Conservation (phyloP, 2,113 vertebrate genomes). For the Strigops habroptila region DNA sequence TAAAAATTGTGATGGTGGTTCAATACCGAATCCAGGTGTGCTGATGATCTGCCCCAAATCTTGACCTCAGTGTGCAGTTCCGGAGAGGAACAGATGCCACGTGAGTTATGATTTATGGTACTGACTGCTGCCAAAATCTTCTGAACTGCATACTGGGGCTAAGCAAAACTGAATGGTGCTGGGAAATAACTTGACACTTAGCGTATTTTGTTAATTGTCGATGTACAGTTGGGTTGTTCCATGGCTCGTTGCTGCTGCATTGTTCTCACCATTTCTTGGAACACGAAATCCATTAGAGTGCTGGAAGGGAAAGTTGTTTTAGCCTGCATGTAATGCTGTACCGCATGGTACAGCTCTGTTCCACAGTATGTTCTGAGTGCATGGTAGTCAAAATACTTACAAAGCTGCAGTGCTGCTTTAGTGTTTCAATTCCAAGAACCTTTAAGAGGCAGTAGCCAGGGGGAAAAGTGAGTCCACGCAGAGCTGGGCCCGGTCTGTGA, state of each 20-base stretch:
- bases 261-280: slow-evolving; percentile 5
- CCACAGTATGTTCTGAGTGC: background rate
- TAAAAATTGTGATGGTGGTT: background rate
- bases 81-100: background rate
- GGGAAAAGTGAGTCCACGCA: background rate
- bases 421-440: background rate
- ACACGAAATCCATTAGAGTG: background rate
- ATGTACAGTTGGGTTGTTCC: background rate
- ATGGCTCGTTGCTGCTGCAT: background rate
- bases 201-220: background rate
- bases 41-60: background rate
- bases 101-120: background rate
- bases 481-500: background rate
- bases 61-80: background rate
- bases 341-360: background rate
- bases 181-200: slow-evolving; percentile 17
- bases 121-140: slow-evolving; percentile 26
- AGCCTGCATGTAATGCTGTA: background rate
- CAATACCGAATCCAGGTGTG: background rate
- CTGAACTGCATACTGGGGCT: background rate
- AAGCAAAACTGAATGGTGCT: background rate
- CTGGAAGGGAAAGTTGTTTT: background rate
- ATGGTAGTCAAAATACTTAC: background rate
- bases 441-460: background rate
- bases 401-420: background rate